Percentiles rank a stretch among this genome's conserved stretches.
Conservation (phyloP, 1,140 invertebrate genomes). For the Cyclina sinensis region DNA sequence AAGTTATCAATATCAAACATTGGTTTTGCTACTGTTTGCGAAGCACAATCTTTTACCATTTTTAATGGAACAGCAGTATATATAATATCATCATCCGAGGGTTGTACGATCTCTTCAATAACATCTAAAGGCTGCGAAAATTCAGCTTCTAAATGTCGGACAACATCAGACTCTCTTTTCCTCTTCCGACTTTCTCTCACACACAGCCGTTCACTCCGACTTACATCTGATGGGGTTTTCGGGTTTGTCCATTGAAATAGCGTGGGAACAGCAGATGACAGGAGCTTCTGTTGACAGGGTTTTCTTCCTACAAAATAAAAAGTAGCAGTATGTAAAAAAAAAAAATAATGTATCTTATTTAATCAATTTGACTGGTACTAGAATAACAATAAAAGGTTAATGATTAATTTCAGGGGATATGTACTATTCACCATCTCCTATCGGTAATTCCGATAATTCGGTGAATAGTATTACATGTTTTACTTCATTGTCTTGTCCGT, state of each 20-base stretch:
- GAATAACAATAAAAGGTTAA: slow-evolving; percentile 31
- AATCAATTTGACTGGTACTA: slow-evolving; percentile 43
- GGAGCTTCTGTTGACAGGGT: slow-evolving; percentile 39
- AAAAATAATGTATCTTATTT: slow-evolving; percentile 36
- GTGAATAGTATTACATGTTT: slow-evolving; percentile 29
- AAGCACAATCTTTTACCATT: not conserved
- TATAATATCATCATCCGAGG: slow-evolving; percentile 38
- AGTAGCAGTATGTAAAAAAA: slow-evolving; percentile 60
- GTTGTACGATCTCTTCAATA: not conserved
- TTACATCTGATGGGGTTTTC: not conserved
- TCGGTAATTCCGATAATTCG: slow-evolving; percentile 28
- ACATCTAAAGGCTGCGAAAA: slow-evolving; percentile 5
- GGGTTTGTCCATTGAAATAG: slow-evolving; percentile 35
- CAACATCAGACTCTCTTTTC: not conserved
- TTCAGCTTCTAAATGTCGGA: slow-evolving; percentile 14
- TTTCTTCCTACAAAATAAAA: slow-evolving; percentile 53
- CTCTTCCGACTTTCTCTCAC: slow-evolving; percentile 9
- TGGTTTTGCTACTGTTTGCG: slow-evolving; percentile 32
- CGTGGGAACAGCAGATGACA: slow-evolving; percentile 40
- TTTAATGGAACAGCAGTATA: slow-evolving; percentile 2
- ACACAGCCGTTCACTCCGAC: slow-evolving; percentile 2
- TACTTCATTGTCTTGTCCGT: slow-evolving; percentile 30
- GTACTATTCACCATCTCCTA: slow-evolving; percentile 29
- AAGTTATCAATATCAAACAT: not conserved
- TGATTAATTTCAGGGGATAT: slow-evolving; percentile 33